Percentiles rank a stretch among this genome's conserved stretches.
Evolutionary conservation across 1,140 invertebrate genomes (phyloP).

Genomic region (Subanguina moxae): DNA sequence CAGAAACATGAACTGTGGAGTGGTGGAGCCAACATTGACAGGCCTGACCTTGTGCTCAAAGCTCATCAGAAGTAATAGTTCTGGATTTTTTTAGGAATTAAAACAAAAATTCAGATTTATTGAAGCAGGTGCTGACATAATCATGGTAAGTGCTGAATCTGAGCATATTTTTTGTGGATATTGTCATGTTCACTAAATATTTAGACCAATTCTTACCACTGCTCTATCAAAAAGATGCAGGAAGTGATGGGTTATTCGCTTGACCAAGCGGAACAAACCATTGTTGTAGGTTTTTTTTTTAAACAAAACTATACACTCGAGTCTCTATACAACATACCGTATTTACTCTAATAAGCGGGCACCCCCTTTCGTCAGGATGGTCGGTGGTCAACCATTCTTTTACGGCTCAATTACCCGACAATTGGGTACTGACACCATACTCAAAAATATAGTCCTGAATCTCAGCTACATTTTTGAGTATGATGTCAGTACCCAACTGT

Average conservation of each 20-base stretch:
- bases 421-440: no score
- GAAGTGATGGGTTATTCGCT: slow-evolving; percentile 62
- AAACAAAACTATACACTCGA: not conserved
- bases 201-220: slow-evolving; percentile 79
- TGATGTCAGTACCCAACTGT: no score
- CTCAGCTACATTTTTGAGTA: no score
- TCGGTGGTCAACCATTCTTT: no score
- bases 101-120: slow-evolving; percentile 43
- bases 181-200: no score
- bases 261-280: slow-evolving; percentile 63
- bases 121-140: slow-evolving; percentile 75
- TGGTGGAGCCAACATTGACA: slow-evolving; percentile 30
- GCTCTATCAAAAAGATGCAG: slow-evolving; percentile 73
- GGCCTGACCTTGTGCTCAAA: slow-evolving; percentile 24
- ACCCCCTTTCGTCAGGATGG: no score
- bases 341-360: no score
- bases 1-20: slow-evolving; percentile 26
- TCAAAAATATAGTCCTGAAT: no score
- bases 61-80: slow-evolving; percentile 20
- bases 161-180: no score
- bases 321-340: no score
- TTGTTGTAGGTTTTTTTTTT: slow-evolving; percentile 63
- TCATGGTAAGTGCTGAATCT: slow-evolving; percentile 65
- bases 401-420: no score
- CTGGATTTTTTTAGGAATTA: no score